Percentiles rank a stretch among this genome's conserved stretches.
Evolutionary conservation across 2,113 vertebrate genomes (phyloP).

Genomic region (Otis tarda): DNA sequence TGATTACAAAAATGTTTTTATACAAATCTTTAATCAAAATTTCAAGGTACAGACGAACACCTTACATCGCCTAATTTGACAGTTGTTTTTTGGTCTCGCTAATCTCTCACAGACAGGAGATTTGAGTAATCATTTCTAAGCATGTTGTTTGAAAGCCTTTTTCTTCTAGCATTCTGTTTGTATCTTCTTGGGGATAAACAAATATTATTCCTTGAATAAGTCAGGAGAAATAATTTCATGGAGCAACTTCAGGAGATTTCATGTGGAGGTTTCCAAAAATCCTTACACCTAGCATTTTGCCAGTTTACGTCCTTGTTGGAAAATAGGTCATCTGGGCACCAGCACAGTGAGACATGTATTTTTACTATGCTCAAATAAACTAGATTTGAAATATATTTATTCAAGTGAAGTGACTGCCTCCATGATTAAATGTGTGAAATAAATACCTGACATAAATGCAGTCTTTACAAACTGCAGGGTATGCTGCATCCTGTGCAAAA

Average conservation of each 20-base stretch:
- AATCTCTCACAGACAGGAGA: neutral
- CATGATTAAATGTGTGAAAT: neutral
- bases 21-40: neutral
- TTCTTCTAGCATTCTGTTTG: neutral
- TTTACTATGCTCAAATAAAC: neutral
- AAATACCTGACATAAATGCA: neutral
- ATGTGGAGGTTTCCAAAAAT: neutral
- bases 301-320: neutral
- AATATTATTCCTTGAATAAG: neutral
- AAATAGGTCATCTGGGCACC: neutral
- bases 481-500: neutral
- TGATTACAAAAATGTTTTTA: neutral
- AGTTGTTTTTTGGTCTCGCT: neutral
- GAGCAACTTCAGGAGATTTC: neutral
- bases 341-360: neutral
- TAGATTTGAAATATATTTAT: neutral
- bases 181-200: neutral
- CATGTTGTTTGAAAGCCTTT: neutral
- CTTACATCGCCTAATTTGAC: neutral
- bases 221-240: neutral
- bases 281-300: neutral
- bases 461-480: neutral
- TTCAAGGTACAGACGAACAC: neutral
- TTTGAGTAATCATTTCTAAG: neutral
- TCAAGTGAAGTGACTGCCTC: neutral